Evolutionary conservation across 2,888 invertebrate species (phyloP).

Genomic region (Pandemis cinnamomeana): DNA sequence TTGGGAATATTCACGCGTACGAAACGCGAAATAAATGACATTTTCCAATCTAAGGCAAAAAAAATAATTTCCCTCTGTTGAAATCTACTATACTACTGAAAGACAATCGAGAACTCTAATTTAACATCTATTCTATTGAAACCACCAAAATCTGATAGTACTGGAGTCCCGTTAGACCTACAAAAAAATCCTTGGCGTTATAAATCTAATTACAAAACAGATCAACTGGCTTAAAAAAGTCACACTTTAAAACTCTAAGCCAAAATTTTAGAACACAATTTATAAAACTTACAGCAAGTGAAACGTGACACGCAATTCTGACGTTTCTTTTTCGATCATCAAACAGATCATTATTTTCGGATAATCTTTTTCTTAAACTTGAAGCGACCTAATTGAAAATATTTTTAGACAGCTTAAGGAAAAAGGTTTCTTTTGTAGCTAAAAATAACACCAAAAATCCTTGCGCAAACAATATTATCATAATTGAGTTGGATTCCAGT

Average conservation of each 20-base stretch:
- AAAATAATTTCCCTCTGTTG: no score
- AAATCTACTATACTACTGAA: no score
- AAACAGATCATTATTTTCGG: constrained; percentile 40
- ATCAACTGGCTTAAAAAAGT: constrained; percentile 2
- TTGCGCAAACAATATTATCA: not conserved
- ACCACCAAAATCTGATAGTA: no score
- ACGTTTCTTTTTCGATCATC: constrained; percentile 6
- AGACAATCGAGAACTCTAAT: no score
- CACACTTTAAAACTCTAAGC: not conserved
- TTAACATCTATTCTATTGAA: no score
- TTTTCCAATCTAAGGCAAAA: no score
- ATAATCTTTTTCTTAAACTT: constrained; percentile 28
- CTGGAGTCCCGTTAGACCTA: no score
- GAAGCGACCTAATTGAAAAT: constrained; percentile 11
- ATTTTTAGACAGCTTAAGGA: not conserved
- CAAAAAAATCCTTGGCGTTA: no score
- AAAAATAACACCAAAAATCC: not conserved
- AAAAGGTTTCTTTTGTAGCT: constrained; percentile 7
- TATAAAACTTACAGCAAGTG: constrained; percentile 2
- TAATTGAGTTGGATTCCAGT: not conserved
- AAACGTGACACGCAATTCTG: constrained; percentile 18
- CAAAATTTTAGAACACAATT: constrained; percentile 13
- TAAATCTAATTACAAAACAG: not conserved
- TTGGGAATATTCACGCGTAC: no score
- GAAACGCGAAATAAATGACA: no score